Evolutionary conservation across 2,113 vertebrate species (phyloP), one percentile per base, ranked within the genome.

Genomic region (Elaphurus davidianus): DNA sequence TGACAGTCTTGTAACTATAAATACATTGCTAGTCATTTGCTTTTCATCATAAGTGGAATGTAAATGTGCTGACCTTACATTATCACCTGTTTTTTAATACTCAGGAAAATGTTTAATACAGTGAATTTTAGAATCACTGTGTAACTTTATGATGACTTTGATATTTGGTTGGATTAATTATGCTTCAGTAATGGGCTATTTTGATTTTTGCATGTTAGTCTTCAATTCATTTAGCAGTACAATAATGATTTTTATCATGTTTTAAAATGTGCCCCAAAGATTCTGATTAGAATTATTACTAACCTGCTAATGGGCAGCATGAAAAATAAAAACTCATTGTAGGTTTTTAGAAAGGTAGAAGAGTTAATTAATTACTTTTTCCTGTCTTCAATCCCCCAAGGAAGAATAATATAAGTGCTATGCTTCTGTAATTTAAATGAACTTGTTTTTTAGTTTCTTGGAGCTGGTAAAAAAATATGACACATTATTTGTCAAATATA

Each of bases 251-350:
- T 59, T 96, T 93, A 45, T 90, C 40, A n/a, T 78, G 54, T 87
- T 94, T 95, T 52, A 95, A 94, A 95, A 84, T 83, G 33, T 95
- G 30, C 71, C 79, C 57, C 7, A 71, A 93, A 55, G 27, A 94
- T 90, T 87, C 50, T 92, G 90, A 87, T 87, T 83, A 92, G 57
- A 50, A 74, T 62, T 17, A 64, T 97, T 92, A 62, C 36, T 87
- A 87, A 82, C 33, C 60, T 60, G 5, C 21, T 90, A 90, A 74
- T 16, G 19, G 36, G 7, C 21, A 74, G 9, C 78, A 86, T n/a
- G 17, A 14, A 81, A 74, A 92, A 74, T 33, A 96, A 50, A 92
- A 92, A 79, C 7, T 92, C 17, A 81, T 19, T 57, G 13, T 90
- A 90, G 14, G 7, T 33, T 94, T 94, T 95, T 62, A 6, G 27